Evolutionary conservation across 1,140 invertebrate species (phyloP).

Genomic region (Pentalonia nigronervosa): DNA sequence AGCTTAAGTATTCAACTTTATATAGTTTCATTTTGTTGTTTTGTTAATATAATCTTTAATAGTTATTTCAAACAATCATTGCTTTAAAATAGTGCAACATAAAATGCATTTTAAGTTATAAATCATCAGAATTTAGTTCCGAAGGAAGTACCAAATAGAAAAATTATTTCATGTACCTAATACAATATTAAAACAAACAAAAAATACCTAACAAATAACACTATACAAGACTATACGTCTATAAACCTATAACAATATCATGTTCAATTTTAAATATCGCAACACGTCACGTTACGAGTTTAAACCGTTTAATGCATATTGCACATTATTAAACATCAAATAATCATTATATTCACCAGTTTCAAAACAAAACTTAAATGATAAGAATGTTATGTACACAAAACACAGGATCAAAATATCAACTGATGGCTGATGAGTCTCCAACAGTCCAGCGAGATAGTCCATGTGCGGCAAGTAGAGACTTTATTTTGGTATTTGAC

Average conservation of each 20-base stretch:
- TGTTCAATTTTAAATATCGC: not conserved
- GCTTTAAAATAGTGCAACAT: not conserved
- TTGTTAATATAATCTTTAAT: conserved; percentile 24
- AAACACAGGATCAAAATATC: conserved; percentile 6
- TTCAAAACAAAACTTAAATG: conserved; percentile 35
- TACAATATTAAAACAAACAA: not conserved
- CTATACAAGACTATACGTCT: not conserved
- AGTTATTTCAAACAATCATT: conserved; percentile 1
- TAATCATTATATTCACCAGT: not conserved
- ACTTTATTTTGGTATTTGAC: not conserved
- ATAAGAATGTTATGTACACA: conserved; percentile 30
- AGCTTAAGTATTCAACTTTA: conserved; percentile 73
- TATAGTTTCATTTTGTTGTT: conserved; percentile 60
- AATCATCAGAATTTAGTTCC: not conserved
- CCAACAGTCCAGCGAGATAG: not conserved
- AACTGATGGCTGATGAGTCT: conserved; percentile 10
- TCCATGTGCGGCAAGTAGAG: not conserved
- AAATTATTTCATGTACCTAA: not conserved
- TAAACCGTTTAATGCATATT: not conserved
- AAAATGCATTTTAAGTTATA: not conserved
- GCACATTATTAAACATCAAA: too few relatives aligned
- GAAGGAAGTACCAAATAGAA: not conserved
- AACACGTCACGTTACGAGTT: not conserved
- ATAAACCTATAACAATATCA: not conserved
- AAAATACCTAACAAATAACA: not conserved